phyloP scores from a whole-genome alignment of 2,113 vertebrate genomes.

The Sylvietta virens region DNA sequence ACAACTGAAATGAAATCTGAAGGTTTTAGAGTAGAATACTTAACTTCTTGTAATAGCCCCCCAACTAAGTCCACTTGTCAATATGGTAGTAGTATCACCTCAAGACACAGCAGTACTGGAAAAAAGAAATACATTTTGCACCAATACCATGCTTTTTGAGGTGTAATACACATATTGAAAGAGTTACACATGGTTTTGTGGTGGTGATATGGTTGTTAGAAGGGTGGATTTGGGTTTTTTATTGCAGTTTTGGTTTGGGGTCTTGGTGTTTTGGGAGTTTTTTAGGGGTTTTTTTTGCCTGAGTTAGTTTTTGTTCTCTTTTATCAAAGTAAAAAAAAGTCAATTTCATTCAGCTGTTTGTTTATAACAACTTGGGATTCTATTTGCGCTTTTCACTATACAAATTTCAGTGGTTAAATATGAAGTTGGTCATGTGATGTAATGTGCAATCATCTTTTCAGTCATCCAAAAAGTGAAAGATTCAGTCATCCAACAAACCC shows the following conservation, averaged over 20 bases:
- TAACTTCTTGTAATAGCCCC: not conserved
- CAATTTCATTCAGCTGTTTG: not conserved
- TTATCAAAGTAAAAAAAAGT: not conserved
- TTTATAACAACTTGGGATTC: not conserved
- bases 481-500: not conserved
- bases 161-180: not conserved
- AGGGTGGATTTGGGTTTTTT: fast-evolving
- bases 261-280: not conserved
- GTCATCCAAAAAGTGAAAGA: not conserved
- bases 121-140: not conserved
- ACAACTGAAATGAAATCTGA: not conserved
- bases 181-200: not conserved
- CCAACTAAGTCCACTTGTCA: not conserved
- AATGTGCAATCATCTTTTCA: not conserved
- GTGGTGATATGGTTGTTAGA: not conserved
- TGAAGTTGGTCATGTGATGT: not conserved
- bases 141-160: not conserved
- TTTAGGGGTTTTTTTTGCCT: fast-evolving
- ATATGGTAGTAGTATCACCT: not conserved
- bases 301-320: not conserved
- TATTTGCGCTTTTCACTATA: not conserved
- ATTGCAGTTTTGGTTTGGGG: not conserved
- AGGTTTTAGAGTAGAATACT: not conserved
- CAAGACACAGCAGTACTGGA: not conserved
- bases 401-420: not conserved